A percentile compares a stretch with the other conserved stretches of the same genome.
phyloP scores from a whole-genome alignment of 1,140 invertebrate genomes.

The Neotoxoptera formosana region DNA sequence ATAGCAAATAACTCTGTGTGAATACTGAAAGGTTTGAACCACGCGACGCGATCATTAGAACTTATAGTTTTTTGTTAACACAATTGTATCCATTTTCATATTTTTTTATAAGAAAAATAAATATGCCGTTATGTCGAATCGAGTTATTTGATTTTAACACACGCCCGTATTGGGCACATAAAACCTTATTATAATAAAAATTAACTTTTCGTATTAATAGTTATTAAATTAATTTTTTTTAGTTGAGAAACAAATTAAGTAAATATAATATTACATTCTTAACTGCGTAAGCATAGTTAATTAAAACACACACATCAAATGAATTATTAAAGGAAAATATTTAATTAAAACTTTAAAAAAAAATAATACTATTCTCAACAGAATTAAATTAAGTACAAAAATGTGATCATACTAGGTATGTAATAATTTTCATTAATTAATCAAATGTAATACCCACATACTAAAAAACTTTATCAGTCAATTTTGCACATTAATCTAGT shows the following conservation, averaged over 20 bases:
- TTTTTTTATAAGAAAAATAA: background rate
- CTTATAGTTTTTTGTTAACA: too few relatives aligned
- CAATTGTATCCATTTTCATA: too few relatives aligned
- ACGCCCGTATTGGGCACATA: background rate
- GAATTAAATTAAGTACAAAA: background rate
- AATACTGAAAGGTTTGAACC: too few relatives aligned
- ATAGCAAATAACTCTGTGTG: background rate
- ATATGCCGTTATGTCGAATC: background rate
- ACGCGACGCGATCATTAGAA: too few relatives aligned
- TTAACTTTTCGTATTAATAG: too few relatives aligned
- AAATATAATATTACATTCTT: too few relatives aligned
- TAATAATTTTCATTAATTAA: background rate
- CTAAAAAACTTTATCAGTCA: background rate
- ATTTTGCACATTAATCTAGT: background rate
- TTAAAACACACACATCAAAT: too few relatives aligned
- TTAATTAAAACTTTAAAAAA: background rate
- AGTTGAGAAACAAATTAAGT: too few relatives aligned
- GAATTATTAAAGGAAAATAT: too few relatives aligned
- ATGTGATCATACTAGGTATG: background rate
- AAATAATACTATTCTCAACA: background rate
- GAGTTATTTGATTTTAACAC: background rate
- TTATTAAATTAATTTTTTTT: too few relatives aligned
- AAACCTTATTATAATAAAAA: background rate
- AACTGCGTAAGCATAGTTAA: too few relatives aligned
- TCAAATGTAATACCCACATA: background rate